Conservation (phyloP, 23 tunicate genomes). For the Halocynthia aurantium region DNA sequence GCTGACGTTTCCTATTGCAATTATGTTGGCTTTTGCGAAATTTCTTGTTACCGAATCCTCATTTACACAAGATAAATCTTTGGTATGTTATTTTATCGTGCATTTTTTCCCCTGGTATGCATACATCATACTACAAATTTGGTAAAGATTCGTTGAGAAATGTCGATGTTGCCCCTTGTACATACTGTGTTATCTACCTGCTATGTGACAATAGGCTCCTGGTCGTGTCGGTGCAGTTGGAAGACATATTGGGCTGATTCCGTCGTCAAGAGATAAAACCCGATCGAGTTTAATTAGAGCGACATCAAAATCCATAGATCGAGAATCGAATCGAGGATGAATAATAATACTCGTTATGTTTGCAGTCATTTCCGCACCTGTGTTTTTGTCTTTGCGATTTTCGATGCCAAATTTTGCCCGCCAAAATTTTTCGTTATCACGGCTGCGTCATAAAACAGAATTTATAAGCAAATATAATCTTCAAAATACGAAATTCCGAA, state of each 20-base stretch:
- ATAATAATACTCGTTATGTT: slow-evolving; percentile 38
- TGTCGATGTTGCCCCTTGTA: background rate
- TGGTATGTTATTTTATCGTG: too few species aligned
- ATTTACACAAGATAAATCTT: too few species aligned
- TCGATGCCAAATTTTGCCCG: slow-evolving; percentile 18
- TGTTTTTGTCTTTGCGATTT: background rate
- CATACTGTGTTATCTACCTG: slow-evolving; percentile 25
- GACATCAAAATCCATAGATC: slow-evolving; percentile 74
- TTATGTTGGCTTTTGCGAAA: too few species aligned
- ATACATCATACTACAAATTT: too few species aligned
- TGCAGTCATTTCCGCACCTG: slow-evolving; percentile 6
- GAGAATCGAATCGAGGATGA: slow-evolving; percentile 54
- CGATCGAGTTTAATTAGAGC: slow-evolving; percentile 51
- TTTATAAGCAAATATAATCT: background rate
- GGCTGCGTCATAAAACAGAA: slow-evolving; percentile 10
- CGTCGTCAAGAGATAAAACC: background rate
- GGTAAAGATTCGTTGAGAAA: too few species aligned
- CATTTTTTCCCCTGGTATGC: too few species aligned
- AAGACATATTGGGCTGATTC: slow-evolving; percentile 33
- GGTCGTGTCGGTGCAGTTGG: slow-evolving; percentile 23
- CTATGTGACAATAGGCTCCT: slow-evolving; percentile 73
- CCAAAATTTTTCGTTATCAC: slow-evolving; percentile 35
- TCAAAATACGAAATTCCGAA: background rate
- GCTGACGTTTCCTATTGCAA: too few species aligned
- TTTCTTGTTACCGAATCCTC: too few species aligned